Evolutionary conservation across 1,140 invertebrate genomes (phyloP).

Genomic region (Leptinotarsa defecta): DNA sequence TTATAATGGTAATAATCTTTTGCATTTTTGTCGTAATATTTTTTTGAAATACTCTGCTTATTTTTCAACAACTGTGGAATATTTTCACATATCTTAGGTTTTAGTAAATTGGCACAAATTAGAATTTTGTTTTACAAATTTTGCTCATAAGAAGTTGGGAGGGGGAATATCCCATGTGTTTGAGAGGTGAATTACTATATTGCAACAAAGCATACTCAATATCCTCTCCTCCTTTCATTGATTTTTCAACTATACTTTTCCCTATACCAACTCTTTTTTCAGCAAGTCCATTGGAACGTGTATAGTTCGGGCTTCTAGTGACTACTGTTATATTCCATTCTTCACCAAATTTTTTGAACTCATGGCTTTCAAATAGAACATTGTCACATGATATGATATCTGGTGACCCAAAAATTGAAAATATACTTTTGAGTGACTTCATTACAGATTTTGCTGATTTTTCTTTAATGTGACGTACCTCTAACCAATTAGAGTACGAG

Average conservation of each 20-base stretch:
- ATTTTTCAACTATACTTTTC: slow-evolving; percentile 49
- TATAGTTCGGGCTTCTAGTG: slow-evolving; percentile 54
- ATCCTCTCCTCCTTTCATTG: slow-evolving; percentile 23
- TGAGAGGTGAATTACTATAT: slow-evolving; percentile 37
- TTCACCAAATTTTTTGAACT: slow-evolving; percentile 47
- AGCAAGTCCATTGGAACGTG: slow-evolving; percentile 51
- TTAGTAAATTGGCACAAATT: not conserved
- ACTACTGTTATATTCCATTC: slow-evolving; percentile 52
- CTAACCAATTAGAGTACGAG: slow-evolving; percentile 47
- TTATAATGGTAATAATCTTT: too few relatives aligned
- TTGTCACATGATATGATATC: slow-evolving; percentile 46
- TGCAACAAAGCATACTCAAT: slow-evolving; percentile 25
- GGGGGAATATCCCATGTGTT: slow-evolving; percentile 41
- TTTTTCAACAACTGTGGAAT: too few relatives aligned
- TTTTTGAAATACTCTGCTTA: too few relatives aligned
- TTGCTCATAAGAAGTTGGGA: slow-evolving; percentile 35
- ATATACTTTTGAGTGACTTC: slow-evolving; percentile 25
- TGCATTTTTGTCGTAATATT: too few relatives aligned
- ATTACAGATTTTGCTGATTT: slow-evolving; percentile 35
- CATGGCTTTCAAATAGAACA: slow-evolving; percentile 40
- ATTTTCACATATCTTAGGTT: not conserved
- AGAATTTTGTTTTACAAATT: slow-evolving; percentile 21
- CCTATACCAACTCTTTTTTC: slow-evolving; percentile 49
- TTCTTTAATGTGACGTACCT: slow-evolving; percentile 39
- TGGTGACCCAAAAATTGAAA: slow-evolving; percentile 46